These are phyloP conservation scores for Amphilophus citrinellus DNA, from an alignment of 2,113 vertebrate species.

Conservation along the genomic window DNA sequence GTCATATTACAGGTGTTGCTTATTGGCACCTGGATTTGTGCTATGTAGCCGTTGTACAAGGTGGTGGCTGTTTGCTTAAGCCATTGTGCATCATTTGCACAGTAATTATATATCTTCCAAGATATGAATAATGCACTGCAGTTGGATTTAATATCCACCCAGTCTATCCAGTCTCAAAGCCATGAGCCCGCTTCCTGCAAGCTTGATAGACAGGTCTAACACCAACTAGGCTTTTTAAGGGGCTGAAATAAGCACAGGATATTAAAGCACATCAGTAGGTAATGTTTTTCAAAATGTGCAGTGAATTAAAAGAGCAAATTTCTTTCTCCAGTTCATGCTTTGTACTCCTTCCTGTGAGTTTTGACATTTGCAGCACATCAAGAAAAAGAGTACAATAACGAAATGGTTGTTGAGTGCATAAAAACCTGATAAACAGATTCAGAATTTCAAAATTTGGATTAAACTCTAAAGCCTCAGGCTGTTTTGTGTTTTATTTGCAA, in stretches of 20 bases:
- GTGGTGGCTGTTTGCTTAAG: not conserved
- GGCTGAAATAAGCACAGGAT: conserved; percentile 43
- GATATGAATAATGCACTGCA: not conserved
- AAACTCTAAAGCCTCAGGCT: not conserved
- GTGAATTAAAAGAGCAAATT: conserved; percentile 35
- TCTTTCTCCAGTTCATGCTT: conserved; percentile 4
- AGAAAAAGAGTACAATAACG: not conserved
- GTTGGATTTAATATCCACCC: conserved; percentile 39
- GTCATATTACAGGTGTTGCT: conserved; percentile 21
- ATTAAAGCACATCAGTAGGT: conserved; percentile 40
- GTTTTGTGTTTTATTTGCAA: not conserved
- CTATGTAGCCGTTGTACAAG: not conserved
- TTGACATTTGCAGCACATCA: not conserved
- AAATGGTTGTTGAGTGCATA: not conserved
- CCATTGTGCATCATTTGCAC: not conserved
- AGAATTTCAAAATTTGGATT: not conserved
- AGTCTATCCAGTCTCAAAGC: conserved; percentile 19
- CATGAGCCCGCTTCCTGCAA: conserved; percentile 18
- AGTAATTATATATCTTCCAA: conserved; percentile 8
- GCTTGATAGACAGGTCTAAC: conserved; percentile 48
- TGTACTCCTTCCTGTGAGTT: not conserved
- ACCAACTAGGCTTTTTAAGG: conserved; percentile 34
- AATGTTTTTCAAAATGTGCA: conserved; percentile 32
- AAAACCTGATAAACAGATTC: not conserved
- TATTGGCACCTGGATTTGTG: not conserved